Evolutionary conservation across 2,797 vertebrate species (phyloP), one percentile per base, ranked within the genome.

Genomic region (Hybognathus amarus): DNA sequence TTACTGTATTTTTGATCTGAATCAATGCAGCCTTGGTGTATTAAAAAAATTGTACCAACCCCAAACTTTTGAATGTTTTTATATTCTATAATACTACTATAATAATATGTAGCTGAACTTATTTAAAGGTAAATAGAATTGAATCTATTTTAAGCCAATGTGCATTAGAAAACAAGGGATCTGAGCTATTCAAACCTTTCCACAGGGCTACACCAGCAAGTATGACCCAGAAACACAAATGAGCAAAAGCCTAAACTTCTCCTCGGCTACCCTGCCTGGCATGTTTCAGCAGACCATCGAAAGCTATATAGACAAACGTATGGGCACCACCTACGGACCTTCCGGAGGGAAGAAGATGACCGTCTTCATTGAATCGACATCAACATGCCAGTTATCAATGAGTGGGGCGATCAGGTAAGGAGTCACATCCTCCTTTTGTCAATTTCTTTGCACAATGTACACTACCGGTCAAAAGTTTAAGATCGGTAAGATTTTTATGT

Each of bases 331-430:
- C 18, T 95, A 97, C 0, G 96, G 96, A 40, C 96, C 96, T 22
- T 95, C 96, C 0, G 93, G 94, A 0, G 96, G 96, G 3, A 95
- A 94, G 90, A 95, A 91, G 88, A 96, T 97, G 95, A 95, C 95
- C 0, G 88, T 97, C 9, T 97, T 96, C 84, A 89, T 97, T 30
- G 96, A 97, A n/a, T n/a, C 87, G 96, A 97, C 91, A 94, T 97
- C 90, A 97, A 96, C 90, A 96, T 97, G 96, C 96, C 96, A 9
- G 77, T 95, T 30, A 95, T 97, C 90, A 97, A 97, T 68, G 95
- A 96, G 84, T 97, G 96, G 96, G 96, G 96, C 1, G 96, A 97
- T 89, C 96, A 97, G 96, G 96, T 96, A 89, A 92, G 87, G 2
- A 27, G 24, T 79, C 59, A 38, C 6, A 36, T 56, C n/a, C 52